Conservation (phyloP, 2,797 vertebrate genomes). For the Rhinella marina region DNA sequence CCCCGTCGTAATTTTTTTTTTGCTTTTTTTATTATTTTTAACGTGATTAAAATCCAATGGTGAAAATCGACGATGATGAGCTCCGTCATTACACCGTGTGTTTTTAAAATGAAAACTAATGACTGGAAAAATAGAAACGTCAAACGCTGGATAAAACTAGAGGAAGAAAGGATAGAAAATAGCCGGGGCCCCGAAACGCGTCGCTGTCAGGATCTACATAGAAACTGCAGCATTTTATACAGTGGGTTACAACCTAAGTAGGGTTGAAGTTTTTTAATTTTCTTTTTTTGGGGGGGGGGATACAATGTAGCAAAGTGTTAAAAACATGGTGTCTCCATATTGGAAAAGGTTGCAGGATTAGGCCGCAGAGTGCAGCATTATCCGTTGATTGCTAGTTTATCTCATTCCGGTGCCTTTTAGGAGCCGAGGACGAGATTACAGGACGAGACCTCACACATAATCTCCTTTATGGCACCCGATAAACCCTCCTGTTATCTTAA, state of each 20-base stretch:
- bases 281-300: neutral
- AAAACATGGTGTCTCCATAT: slow-evolving; percentile 8
- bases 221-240: neutral
- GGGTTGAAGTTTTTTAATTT: neutral
- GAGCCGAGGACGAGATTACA: neutral
- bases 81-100: neutral
- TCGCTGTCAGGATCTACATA: neutral
- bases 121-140: slow-evolving; percentile 6
- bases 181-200: neutral
- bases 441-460: neutral
- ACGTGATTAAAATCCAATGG: slow-evolving; percentile 30
- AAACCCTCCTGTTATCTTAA: neutral
- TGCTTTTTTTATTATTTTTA: slow-evolving; percentile 16
- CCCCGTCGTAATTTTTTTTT: neutral
- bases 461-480: neutral
- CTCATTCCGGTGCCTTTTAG: neutral
- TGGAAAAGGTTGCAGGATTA: neutral
- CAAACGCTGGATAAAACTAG: neutral
- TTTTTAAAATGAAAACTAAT: slow-evolving; percentile 42
- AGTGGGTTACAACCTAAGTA: too few species aligned
- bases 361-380: neutral
- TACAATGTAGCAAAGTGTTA: neutral
- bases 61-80: slow-evolving; percentile 16
- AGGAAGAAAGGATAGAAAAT: neutral
- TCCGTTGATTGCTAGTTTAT: neutral